Conservation (phyloP, 2,113 vertebrate species). For the Vulpes ferrilata region DNA sequence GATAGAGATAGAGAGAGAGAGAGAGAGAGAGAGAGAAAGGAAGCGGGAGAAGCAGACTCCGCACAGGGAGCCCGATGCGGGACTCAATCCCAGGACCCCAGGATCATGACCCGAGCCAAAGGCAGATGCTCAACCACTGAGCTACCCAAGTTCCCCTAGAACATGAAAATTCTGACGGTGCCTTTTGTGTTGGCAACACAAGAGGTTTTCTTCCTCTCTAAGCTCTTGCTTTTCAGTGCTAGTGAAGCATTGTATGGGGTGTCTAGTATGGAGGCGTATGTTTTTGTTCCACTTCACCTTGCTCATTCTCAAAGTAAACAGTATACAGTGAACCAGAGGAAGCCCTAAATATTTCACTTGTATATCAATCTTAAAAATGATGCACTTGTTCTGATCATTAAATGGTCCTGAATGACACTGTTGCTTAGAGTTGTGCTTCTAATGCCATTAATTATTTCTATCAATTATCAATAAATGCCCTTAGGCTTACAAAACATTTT, state of each 20-base stretch:
- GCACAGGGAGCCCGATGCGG: too few species aligned
- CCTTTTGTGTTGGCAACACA: not conserved
- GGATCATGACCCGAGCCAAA: too few species aligned
- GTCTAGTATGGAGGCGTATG: not conserved
- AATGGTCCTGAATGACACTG: not conserved
- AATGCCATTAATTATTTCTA: slow-evolving; percentile 21
- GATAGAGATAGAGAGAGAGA: too few species aligned
- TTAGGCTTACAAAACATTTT: not conserved
- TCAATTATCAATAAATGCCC: slow-evolving; percentile 19
- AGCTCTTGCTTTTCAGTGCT: not conserved
- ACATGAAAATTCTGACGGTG: not conserved
- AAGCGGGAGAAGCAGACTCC: too few species aligned
- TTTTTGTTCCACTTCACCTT: not conserved
- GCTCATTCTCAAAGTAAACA: not conserved
- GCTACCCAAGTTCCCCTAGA: not conserved
- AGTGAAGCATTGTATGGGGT: not conserved
- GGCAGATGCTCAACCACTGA: too few species aligned
- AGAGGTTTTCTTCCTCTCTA: not conserved
- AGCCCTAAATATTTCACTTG: not conserved
- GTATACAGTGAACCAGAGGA: not conserved
- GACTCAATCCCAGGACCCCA: too few species aligned
- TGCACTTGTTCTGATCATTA: not conserved
- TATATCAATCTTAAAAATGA: slow-evolving; percentile 21
- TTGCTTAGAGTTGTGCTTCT: slow-evolving; percentile 21
- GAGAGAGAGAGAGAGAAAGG: too few species aligned